Evolutionary conservation across 2,113 vertebrate genomes (phyloP), one percentile per base, ranked within the genome.

Genomic region (Callipepla californica): DNA sequence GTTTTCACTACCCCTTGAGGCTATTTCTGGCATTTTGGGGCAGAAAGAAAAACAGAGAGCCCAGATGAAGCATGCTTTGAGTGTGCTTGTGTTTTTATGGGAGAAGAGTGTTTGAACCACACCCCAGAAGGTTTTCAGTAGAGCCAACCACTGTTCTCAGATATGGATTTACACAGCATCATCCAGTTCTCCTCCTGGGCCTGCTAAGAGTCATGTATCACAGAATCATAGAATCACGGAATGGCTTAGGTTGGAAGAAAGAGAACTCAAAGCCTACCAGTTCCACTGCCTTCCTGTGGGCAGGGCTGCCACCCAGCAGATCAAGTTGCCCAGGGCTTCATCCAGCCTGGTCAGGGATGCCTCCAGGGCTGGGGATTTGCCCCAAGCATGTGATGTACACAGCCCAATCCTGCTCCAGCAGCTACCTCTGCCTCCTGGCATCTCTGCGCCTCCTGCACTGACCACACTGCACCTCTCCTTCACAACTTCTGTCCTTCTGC

Each of bases 131-230:
- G 45, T 75, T 79, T 92, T 91, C 47, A 40, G 50, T 30, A 11
- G 23, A 82, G 67, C 84, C 61, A 85, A 92, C n/a, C 32, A 18
- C 57, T 78, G 57, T 84, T 80, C 88, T 93, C 69, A 69, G 90
- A 68, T 80, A 45, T 32, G 45, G 48, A 76, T 26, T 3, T 69
- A 69, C n/a, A 36, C 70, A 40, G 53, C 57, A 93, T 57, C 26
- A 62, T 68, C 65, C 48, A 53, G 17, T 42, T 84, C 62, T 51
- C n/a, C 69, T 25, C n/a, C 34, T 42, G 80, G 85, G 74, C n/a
- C 87, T 90, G 79, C 82, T 76, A 91, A 78, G 79, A 47, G 38
- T 78, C 44, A 8, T 66, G 59, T 59, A 73, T 53, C 51, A 53
- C 28, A 53, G 51, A 53, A 53, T 30, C 51, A 53, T 30, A 53